Evolutionary conservation across 1,140 invertebrate species (phyloP), one percentile per base, ranked within the genome.

Genomic region (Batillaria attramentaria): DNA sequence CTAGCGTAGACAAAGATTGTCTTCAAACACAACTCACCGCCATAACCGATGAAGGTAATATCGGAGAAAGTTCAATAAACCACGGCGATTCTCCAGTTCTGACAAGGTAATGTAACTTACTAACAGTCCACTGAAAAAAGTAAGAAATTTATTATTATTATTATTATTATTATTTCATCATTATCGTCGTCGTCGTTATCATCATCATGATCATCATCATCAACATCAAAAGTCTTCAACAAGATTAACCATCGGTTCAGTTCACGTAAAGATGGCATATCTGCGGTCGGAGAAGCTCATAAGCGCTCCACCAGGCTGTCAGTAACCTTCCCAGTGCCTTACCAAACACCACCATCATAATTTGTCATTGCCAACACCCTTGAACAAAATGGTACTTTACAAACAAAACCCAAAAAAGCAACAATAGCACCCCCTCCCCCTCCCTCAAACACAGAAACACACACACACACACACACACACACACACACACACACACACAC

Each of bases 31-130:
- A 50, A 24, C 33, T 24, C 78, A 80, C 76, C 80, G 78, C 80
- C 80, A 84, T 57, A 82, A 84, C 62, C 83, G 70, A 57, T 82
- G 83, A 33, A 82, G 78, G 54, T 80, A 84, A 54, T 76, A 84
- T 28, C 79, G 39, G 4, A 77, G 35, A 72, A 78, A 78, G 54
- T 79, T 81, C 43, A 83, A 28, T 86, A 83, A 90, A 87, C 84
- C 85, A 1, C 78, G 57, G 72, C 33, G 86, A 81, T 90, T 89
- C 10, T 87, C 83, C 62, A 91, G 83, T 79, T 92, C 90, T 83
- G 86, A 87, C 84, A 94, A 42, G 82, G 91, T 90, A 5, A 92
- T 83, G 81, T 93, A 94, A 3, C 91, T 85, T 0, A 93, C 83
- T 0, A 94, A 86, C 4, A 93, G 86, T 66, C 94, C 94, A 83